Conservation (phyloP, 2,888 invertebrate species). For the Ariolimax columbianus region DNA sequence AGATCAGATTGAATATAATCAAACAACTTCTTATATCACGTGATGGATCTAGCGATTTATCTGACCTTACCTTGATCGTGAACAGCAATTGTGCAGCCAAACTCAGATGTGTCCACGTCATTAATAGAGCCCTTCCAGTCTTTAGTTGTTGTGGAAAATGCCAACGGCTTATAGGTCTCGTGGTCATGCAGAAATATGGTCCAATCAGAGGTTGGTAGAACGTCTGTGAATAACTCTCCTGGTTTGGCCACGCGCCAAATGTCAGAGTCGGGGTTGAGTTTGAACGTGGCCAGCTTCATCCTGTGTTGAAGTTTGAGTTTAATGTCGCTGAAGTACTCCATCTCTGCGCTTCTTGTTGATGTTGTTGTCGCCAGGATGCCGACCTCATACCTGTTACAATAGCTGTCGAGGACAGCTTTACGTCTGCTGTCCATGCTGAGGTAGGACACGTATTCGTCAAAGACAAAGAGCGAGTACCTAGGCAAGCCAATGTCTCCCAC, state of each 20-base stretch:
- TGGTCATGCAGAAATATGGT: conserved; percentile 95
- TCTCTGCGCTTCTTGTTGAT: conserved; percentile 60
- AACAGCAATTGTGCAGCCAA: conserved; percentile 60
- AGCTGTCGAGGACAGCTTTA: conserved; percentile 95
- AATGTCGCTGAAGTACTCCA: conserved; percentile 88
- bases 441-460: conserved; percentile 97
- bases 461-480: conserved; percentile 87
- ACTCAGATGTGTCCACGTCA: conserved; percentile 54
- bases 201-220: conserved; percentile 92
- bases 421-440: conserved; percentile 98
- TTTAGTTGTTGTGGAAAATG: conserved; percentile 84
- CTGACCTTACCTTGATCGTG: conserved; percentile 85
- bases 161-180: conserved; percentile 93
- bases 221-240: conserved; percentile 66
- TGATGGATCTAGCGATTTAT: neutral
- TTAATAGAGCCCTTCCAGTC: conserved; percentile 51
- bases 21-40: too few species aligned
- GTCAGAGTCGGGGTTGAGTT: conserved; percentile 67
- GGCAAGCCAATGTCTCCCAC: neutral
- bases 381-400: conserved; percentile 94
- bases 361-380: conserved; percentile 91
- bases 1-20: too few species aligned
- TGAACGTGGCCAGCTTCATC: conserved; percentile 69
- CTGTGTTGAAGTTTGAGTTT: conserved; percentile 86
- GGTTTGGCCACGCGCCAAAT: conserved; percentile 72